Evolutionary conservation across 2,888 invertebrate genomes (phyloP).

Genomic region (Meiosimyza platycephala): DNA sequence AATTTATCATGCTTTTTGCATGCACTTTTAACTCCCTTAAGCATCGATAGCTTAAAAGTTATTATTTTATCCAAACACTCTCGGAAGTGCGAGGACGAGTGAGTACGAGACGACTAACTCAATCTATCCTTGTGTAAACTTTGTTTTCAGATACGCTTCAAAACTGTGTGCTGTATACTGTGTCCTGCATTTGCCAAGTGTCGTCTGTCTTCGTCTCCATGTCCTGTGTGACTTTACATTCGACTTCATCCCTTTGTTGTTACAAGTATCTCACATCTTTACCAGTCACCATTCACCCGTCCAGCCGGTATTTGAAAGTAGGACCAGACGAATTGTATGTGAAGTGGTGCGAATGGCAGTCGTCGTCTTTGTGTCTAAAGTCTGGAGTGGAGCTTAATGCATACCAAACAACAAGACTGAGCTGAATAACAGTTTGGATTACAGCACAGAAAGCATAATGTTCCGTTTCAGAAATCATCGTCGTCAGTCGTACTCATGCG

Average conservation of each 20-base stretch:
- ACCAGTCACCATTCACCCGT: not conserved
- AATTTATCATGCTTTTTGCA: constrained; percentile 21
- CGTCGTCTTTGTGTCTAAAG: not conserved
- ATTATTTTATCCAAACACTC: constrained; percentile 33
- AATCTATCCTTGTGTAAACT: constrained; percentile 21
- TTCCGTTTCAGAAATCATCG: constrained; percentile 17
- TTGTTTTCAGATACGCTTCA: constrained; percentile 24
- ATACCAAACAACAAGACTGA: constrained; percentile 17
- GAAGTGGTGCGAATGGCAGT: constrained; percentile 1
- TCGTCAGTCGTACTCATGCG: constrained; percentile 10
- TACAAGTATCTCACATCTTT: not conserved
- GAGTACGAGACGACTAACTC: not conserved
- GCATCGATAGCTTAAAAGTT: constrained; percentile 24
- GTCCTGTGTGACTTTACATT: not conserved
- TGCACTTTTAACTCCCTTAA: constrained; percentile 19
- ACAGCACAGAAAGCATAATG: constrained; percentile 30
- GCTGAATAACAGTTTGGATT: constrained; percentile 27
- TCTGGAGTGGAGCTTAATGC: constrained; percentile 17
- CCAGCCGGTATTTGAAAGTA: not conserved
- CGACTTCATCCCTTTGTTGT: not conserved
- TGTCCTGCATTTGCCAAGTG: not conserved
- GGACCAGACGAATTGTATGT: constrained; percentile 4
- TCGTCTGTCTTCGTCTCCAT: not conserved
- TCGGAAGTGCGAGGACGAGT: not conserved
- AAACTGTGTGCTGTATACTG: not conserved